phyloP scores from a whole-genome alignment of 2,113 vertebrate species.

The Triplophysa dalaica region DNA sequence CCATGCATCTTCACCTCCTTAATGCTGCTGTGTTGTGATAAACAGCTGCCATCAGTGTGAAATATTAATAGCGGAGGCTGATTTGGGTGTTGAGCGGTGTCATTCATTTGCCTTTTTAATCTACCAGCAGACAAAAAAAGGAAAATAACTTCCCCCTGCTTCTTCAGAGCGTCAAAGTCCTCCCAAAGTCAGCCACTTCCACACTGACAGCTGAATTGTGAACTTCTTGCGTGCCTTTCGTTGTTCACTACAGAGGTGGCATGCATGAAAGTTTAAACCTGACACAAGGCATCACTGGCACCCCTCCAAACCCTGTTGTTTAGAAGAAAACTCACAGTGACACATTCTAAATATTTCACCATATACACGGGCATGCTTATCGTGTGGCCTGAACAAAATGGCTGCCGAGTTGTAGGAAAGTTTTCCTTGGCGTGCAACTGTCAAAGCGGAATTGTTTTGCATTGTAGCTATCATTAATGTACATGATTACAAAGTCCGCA shows the following conservation, averaged over 20 bases:
- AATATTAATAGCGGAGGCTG: slow-evolving; percentile 80
- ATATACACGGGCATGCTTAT: slow-evolving; percentile 1
- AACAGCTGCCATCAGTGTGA: slow-evolving; percentile 79
- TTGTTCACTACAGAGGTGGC: slow-evolving; percentile 65
- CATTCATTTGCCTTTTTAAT: slow-evolving; percentile 82
- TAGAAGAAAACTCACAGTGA: slow-evolving; percentile 43
- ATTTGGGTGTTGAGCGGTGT: slow-evolving; percentile 79
- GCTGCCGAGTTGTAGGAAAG: slow-evolving; percentile 10
- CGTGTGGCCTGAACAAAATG: slow-evolving; percentile 5
- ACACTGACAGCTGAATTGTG: slow-evolving; percentile 76
- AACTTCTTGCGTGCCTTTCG: slow-evolving; percentile 60
- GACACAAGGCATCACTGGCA: slow-evolving; percentile 48
- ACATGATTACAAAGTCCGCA: slow-evolving; percentile 12
- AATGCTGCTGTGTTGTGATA: slow-evolving; percentile 77
- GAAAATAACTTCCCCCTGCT: slow-evolving; percentile 68
- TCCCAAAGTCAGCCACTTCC: slow-evolving; percentile 76
- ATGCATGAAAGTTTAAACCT: slow-evolving; percentile 71
- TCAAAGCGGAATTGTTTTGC: slow-evolving; percentile 19
- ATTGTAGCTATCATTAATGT: slow-evolving; percentile 18
- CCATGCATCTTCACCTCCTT: slow-evolving; percentile 68
- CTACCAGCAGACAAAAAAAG: slow-evolving; percentile 73
- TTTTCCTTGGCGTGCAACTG: slow-evolving; percentile 5
- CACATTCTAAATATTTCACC: slow-evolving; percentile 36
- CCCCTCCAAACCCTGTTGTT: slow-evolving; percentile 34
- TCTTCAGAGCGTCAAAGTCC: slow-evolving; percentile 73